Conservation (phyloP, 2,888 invertebrate species). For the Hypena proboscidalis region DNA sequence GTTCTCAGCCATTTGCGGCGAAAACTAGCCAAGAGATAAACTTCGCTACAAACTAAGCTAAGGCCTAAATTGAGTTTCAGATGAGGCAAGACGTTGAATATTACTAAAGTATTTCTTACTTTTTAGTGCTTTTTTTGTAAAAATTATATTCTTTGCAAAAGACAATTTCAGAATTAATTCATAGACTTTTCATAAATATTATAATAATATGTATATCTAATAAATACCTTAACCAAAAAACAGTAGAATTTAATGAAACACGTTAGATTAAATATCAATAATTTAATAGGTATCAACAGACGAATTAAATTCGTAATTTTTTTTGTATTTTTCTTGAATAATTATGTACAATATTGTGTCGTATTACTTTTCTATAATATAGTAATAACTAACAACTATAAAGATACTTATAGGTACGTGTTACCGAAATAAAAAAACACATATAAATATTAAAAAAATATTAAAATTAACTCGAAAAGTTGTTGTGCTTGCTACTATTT, state of each 20-base stretch:
- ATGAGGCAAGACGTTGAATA: no score
- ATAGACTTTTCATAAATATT: no score
- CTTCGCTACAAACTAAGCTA: neutral
- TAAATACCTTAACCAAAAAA: no score
- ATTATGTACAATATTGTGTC: conserved; percentile 39
- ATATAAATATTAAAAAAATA: conserved; percentile 15
- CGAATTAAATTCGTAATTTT: conserved; percentile 71
- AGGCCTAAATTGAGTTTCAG: no score
- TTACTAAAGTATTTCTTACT: no score
- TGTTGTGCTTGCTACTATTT: no score
- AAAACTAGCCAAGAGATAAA: conserved; percentile 43
- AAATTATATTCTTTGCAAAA: no score
- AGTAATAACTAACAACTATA: conserved; percentile 19
- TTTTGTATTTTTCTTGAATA: conserved; percentile 38
- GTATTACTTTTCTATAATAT: conserved; percentile 20
- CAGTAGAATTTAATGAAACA: conserved; percentile 29
- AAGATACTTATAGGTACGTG: conserved; percentile 9
- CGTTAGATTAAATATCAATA: conserved; percentile 49
- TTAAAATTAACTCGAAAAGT: no score
- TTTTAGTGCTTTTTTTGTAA: no score
- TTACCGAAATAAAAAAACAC: conserved; percentile 16
- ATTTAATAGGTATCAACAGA: conserved; percentile 76
- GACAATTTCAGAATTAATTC: no score
- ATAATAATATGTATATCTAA: neutral
- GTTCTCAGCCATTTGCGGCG: conserved; percentile 70